Evolutionary conservation across 2,113 vertebrate species (phyloP), one percentile per base, ranked within the genome.

Genomic region (Pavo muticus): DNA sequence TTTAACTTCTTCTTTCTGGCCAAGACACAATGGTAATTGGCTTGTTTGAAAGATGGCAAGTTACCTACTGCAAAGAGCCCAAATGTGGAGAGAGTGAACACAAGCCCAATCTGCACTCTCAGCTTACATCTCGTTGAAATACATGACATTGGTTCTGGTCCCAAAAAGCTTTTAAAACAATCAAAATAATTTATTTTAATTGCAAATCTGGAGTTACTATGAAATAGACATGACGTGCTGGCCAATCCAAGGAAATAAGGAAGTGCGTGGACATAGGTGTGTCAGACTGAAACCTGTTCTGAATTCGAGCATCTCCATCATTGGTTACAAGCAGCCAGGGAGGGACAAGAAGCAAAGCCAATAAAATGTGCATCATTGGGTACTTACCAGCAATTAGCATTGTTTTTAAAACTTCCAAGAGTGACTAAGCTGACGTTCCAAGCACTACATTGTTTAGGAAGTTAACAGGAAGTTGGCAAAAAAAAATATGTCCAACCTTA

Each of bases 1-100:
- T 97, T 97, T 96, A 95, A 75, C 64, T 73, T 39, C 37, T 54
- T 63, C 83, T 67, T 77, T 82, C 85, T 88, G 80, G 88, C 80
- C 75, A 72, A 74, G 42, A 85, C 65, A 64, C 75, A 83, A 71
- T 90, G 91, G 72, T 69, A 95, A 81, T 64, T 74, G 69, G 52
- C 39, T 93, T 77, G 16, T 80, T 88, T 95, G 82, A 91, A 88
- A 77, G 50, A 93, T 75, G 60, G 78, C 2, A 9, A 64, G 76
- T 95, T 93, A 84, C 44, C 65, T 85, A 85, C 60, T 60, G 71
- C 85, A 88, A 79, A 47, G 56, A 89, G 60, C 82, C 19, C 56
- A 90, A 88, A 88, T 52, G 78, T 30, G 8, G 23, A 50, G 35
- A 63, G 45, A 73, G 14, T 11, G 75, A 90, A 91, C 0, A 1